Conservation (phyloP, 2,797 vertebrate genomes). For the Sus cebifrons region DNA sequence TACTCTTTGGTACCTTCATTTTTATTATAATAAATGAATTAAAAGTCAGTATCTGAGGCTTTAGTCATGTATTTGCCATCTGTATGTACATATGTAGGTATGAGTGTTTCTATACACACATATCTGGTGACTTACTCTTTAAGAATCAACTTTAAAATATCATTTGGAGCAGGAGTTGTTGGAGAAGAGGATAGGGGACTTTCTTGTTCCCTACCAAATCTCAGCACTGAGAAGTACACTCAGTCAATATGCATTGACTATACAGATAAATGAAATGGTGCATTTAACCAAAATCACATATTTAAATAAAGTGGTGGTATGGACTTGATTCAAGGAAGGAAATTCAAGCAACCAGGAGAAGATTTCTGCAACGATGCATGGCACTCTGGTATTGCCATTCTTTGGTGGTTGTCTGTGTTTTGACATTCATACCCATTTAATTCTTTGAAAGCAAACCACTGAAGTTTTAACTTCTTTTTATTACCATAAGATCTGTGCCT, state of each 20-base stretch:
- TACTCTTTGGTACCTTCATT: not conserved
- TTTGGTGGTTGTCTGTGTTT: not conserved
- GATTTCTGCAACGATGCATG: not conserved
- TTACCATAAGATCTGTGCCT: not conserved
- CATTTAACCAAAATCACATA: not conserved
- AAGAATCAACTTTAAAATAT: slow-evolving; percentile 48
- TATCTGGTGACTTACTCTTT: slow-evolving; percentile 1
- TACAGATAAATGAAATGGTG: not conserved
- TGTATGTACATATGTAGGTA: not conserved
- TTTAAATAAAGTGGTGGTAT: not conserved
- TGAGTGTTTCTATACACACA: not conserved
- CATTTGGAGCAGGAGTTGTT: not conserved
- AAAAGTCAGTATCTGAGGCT: not conserved
- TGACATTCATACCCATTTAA: not conserved
- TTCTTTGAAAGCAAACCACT: not conserved
- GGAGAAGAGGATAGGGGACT: not conserved
- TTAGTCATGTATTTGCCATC: not conserved
- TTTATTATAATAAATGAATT: not conserved
- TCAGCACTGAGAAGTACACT: not conserved
- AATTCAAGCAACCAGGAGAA: not conserved
- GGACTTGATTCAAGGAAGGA: not conserved
- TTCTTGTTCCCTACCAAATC: not conserved
- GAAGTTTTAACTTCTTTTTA: slow-evolving; percentile 35
- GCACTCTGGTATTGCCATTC: not conserved
- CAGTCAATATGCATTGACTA: not conserved